A percentile compares a stretch with the other conserved stretches of the same genome.
phyloP scores from a whole-genome alignment of 2,888 invertebrate genomes.

The Emmelina monodactyla region DNA sequence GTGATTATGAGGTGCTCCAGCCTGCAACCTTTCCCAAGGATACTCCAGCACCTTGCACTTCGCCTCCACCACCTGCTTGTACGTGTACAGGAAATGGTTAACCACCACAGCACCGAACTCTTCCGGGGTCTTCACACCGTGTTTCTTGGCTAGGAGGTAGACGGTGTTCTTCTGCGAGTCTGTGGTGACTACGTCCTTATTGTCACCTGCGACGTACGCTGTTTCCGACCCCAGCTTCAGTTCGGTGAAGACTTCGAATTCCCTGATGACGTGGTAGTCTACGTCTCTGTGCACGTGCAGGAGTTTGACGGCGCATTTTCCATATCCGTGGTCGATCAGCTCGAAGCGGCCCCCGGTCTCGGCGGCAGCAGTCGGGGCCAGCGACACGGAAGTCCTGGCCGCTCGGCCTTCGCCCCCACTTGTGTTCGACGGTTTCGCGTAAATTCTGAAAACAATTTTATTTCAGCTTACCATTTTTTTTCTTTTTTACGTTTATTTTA shows the following conservation, averaged over 20 bases:
- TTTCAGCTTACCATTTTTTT: background rate
- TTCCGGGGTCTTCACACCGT: constrained; percentile 79
- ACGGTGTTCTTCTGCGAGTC: constrained; percentile 87
- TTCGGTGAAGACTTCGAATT: constrained; percentile 76
- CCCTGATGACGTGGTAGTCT: constrained; percentile 73
- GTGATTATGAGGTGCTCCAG: constrained; percentile 71
- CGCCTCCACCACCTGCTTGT: constrained; percentile 76
- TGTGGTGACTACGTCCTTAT: constrained; percentile 81
- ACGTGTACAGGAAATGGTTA: constrained; percentile 77
- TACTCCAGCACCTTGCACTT: constrained; percentile 75
- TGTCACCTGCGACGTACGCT: constrained; percentile 79
- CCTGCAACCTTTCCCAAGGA: constrained; percentile 76
- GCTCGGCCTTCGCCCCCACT: constrained; percentile 29
- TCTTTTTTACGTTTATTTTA: too few relatives aligned
- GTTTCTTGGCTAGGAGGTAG: constrained; percentile 78
- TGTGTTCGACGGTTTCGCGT: constrained; percentile 56
- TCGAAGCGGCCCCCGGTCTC: constrained; percentile 64
- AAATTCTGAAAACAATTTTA: constrained; percentile 45
- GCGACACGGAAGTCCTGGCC: constrained; percentile 12
- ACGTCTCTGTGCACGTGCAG: constrained; percentile 75
- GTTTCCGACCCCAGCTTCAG: constrained; percentile 73
- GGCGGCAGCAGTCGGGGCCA: constrained; percentile 39
- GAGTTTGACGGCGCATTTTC: constrained; percentile 78
- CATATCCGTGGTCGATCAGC: constrained; percentile 73
- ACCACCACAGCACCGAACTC: constrained; percentile 78